Percentiles rank a stretch among this genome's conserved stretches.
These are phyloP conservation scores for Oostethus manadensis DNA, from an alignment of 2,113 vertebrate species.

Conservation along the genomic window DNA sequence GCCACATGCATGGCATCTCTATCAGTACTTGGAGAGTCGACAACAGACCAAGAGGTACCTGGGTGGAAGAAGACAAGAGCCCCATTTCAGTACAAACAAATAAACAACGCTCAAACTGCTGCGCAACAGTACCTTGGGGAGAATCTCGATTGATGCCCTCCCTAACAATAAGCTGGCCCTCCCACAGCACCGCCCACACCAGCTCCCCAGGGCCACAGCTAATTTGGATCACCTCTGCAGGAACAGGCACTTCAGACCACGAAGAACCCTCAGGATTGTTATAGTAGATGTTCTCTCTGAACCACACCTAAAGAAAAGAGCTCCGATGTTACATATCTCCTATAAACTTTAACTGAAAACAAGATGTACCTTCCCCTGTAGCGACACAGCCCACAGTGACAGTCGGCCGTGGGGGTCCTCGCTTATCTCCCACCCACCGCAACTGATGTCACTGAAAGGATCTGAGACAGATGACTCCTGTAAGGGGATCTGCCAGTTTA, in stretches of 20 bases:
- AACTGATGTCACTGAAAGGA: conserved; percentile 90
- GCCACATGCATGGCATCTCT: conserved; percentile 84
- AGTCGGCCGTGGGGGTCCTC: conserved; percentile 84
- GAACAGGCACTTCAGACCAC: conserved; percentile 81
- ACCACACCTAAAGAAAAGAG: conserved; percentile 81
- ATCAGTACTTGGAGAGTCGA: conserved; percentile 85
- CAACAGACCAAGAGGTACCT: conserved; percentile 80
- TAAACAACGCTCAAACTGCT: background rate
- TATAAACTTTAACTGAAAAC: no score
- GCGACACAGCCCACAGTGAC: conserved; percentile 89
- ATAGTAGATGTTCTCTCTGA: conserved; percentile 83
- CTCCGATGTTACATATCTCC: background rate
- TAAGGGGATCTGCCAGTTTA: conserved; percentile 76
- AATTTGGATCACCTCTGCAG: conserved; percentile 92
- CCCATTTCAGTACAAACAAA: background rate
- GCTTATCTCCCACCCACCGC: conserved; percentile 89
- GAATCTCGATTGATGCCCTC: conserved; percentile 87
- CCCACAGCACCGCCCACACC: conserved; percentile 93
- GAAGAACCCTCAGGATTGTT: conserved; percentile 85
- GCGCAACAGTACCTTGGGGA: conserved; percentile 74
- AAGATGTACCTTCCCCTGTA: conserved; percentile 87
- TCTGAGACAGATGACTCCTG: conserved; percentile 78
- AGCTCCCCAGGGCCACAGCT: conserved; percentile 90
- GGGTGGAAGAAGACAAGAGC: conserved; percentile 2
- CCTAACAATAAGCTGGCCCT: conserved; percentile 90